Conservation (phyloP, 2,888 invertebrate species). For the Piscicola geometra region DNA sequence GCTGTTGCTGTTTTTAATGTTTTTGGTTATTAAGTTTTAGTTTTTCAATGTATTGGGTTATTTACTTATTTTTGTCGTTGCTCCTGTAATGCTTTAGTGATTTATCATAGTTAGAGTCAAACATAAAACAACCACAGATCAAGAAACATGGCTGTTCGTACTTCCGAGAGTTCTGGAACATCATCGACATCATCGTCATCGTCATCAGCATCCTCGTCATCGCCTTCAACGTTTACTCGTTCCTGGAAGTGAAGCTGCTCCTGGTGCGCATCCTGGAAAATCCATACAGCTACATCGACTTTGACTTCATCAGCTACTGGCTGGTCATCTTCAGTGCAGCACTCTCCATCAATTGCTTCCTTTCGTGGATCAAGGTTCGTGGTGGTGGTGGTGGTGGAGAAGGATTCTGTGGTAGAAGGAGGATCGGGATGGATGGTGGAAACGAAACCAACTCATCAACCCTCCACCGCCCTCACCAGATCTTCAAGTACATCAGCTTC, state of each 20-base stretch:
- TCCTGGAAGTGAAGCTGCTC: conserved; percentile 52
- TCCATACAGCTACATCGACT: conserved; percentile 60
- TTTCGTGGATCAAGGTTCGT: conserved; percentile 66
- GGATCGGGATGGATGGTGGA: too few relatives aligned
- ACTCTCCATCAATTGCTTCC: conserved; percentile 65
- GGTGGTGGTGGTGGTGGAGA: too few relatives aligned
- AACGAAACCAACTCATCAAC: too few relatives aligned
- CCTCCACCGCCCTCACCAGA: conserved; percentile 48
- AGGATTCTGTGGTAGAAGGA: too few relatives aligned
- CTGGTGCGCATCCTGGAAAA: conserved; percentile 54
- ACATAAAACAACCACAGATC: conserved; percentile 49
- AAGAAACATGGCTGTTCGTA: conserved; percentile 56
- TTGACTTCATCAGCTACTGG: conserved; percentile 63
- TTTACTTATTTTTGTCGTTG: too few relatives aligned
- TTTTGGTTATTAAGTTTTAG: neutral
- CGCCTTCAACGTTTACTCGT: conserved; percentile 59
- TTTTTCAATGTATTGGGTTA: neutral
- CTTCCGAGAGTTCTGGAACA: conserved; percentile 64
- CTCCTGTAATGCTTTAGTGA: too few relatives aligned
- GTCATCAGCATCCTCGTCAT: conserved; percentile 58
- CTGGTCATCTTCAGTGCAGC: conserved; percentile 59
- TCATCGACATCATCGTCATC: conserved; percentile 64
- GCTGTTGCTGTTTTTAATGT: too few relatives aligned
- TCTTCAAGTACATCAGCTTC: conserved; percentile 72
- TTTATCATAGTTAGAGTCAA: neutral